These are phyloP conservation scores for Amaurobius ferox DNA, from an alignment of 2,888 invertebrate genomes.

Conservation along the genomic window DNA sequence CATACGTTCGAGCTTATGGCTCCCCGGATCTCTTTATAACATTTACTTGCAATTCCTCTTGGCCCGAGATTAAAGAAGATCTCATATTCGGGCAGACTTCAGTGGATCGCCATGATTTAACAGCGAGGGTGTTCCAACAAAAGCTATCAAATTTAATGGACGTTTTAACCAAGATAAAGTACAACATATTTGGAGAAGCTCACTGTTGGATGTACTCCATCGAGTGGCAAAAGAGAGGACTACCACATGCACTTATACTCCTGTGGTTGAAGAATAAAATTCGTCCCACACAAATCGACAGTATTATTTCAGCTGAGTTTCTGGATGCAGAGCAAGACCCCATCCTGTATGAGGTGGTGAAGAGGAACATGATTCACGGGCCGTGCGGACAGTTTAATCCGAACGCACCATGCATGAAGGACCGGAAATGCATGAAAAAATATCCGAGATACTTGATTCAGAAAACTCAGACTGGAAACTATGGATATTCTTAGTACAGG, in stretches of 20 bases:
- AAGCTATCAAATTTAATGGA: constrained; percentile 74
- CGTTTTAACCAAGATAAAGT: neutral
- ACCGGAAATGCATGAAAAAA: neutral
- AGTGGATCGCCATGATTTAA: constrained; percentile 75
- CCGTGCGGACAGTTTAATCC: neutral
- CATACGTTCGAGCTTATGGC: neutral
- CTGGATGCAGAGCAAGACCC: neutral
- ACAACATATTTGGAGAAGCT: neutral
- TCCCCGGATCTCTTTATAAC: constrained; percentile 17
- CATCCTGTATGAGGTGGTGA: neutral
- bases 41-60: constrained; percentile 47
- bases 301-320: constrained; percentile 9
- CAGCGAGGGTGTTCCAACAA: constrained; percentile 74
- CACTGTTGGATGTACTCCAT: neutral
- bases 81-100: neutral
- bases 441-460: neutral
- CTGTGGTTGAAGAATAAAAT: constrained; percentile 11
- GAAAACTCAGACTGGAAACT: constrained; percentile 3
- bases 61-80: constrained; percentile 11
- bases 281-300: neutral
- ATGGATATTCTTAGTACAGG: constrained; percentile 26
- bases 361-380: neutral
- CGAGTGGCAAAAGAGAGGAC: neutral
- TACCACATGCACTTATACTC: neutral
- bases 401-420: neutral